phyloP scores from a whole-genome alignment of 2,113 vertebrate species.

The Prionailurus viverrinus region DNA sequence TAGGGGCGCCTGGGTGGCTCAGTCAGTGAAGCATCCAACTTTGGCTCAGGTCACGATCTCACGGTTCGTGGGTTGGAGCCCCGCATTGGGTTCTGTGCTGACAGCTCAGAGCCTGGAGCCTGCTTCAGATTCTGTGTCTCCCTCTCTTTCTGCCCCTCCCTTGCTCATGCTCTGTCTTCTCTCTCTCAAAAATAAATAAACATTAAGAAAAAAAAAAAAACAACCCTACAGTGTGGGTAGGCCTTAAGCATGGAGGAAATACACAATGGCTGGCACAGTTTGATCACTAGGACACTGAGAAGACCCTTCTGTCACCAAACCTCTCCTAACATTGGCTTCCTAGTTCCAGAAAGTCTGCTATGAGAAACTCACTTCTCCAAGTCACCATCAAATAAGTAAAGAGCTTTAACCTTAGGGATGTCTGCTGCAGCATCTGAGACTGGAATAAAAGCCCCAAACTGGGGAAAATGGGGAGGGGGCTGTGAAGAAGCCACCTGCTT shows the following conservation, averaged over 20 bases:
- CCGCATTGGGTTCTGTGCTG: no score
- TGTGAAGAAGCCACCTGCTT: background rate
- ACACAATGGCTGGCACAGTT: background rate
- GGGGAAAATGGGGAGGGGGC: background rate
- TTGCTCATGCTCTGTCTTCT: no score
- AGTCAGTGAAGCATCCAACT: no score
- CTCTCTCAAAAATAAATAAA: no score
- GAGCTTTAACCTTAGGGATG: background rate
- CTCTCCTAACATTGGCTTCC: background rate
- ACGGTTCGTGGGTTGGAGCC: no score
- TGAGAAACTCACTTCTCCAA: constrained; percentile 22
- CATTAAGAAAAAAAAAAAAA: no score
- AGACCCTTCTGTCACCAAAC: background rate
- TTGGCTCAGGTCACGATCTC: no score
- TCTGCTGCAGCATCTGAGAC: background rate
- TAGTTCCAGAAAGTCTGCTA: background rate
- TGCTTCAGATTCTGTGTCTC: no score
- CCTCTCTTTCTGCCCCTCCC: no score
- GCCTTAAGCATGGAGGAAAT: background rate
- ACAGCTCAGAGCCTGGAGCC: no score
- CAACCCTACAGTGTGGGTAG: no score
- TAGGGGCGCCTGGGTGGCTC: no score
- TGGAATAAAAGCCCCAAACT: background rate
- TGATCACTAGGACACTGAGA: background rate
- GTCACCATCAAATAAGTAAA: background rate